Percentiles rank a stretch among this genome's conserved stretches.
phyloP scores from a whole-genome alignment of 2,888 invertebrate genomes.

The Acleris sparsana region DNA sequence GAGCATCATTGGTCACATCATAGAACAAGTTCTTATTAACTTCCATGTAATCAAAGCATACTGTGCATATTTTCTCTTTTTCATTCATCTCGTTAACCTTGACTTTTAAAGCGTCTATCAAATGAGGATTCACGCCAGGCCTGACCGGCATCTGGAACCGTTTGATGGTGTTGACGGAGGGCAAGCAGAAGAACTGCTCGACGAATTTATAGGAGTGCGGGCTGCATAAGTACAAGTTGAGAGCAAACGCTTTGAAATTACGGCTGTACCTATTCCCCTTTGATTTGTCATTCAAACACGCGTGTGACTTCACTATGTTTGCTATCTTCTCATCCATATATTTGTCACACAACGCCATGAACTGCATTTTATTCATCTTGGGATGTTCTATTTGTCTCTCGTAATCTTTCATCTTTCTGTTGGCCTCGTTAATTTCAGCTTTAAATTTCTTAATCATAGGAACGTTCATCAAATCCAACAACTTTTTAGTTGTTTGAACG shows the following conservation, averaged over 20 bases:
- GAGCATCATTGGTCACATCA: conserved; percentile 14
- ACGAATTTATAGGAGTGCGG: conserved; percentile 23
- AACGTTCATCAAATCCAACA: not conserved
- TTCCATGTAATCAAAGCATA: conserved; percentile 22
- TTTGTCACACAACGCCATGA: conserved; percentile 6
- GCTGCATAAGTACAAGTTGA: conserved; percentile 19
- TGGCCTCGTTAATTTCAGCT: not conserved
- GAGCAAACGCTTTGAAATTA: conserved; percentile 16
- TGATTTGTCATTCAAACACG: conserved; percentile 15
- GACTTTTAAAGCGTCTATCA: conserved; percentile 8
- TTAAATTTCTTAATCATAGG: conserved; percentile 9
- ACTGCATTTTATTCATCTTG: conserved; percentile 1
- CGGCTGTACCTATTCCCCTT: conserved; percentile 19
- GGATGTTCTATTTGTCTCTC: not conserved
- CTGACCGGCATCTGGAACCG: conserved; percentile 11
- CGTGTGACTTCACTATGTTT: conserved; percentile 15
- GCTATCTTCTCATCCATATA: conserved; percentile 18
- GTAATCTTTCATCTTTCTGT: not conserved
- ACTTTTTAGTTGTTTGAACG: not conserved
- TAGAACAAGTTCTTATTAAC: conserved; percentile 25
- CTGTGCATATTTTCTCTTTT: conserved; percentile 22
- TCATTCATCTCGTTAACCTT: conserved; percentile 21
- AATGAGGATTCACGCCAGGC: conserved; percentile 7
- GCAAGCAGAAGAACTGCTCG: conserved; percentile 23
- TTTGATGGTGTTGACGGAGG: conserved; percentile 1